Evolutionary conservation across 2,888 invertebrate genomes (phyloP).

Genomic region (Leptinotarsa haldemani): DNA sequence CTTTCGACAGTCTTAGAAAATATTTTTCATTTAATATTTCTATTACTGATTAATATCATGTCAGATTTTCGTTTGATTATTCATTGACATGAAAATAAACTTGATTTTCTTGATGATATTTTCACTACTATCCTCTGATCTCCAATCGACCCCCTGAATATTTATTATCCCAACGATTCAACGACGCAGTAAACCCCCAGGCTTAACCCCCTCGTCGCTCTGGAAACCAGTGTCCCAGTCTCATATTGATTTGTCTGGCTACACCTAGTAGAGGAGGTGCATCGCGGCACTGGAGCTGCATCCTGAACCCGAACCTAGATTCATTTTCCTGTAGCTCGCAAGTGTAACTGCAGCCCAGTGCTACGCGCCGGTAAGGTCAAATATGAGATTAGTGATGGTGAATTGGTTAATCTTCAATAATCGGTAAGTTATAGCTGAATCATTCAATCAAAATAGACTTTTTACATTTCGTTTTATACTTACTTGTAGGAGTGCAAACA

Average conservation of each 20-base stretch:
- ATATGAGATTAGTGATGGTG: not conserved
- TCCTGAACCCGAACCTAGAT: conserved; percentile 33
- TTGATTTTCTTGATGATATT: not conserved
- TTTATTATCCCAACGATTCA: not conserved
- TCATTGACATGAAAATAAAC: not conserved
- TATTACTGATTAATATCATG: too few species aligned
- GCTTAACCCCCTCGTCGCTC: conserved; percentile 34
- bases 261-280: conserved; percentile 41
- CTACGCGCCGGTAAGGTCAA: conserved; percentile 6
- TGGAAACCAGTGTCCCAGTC: conserved; percentile 44
- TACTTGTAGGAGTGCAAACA: too few species aligned
- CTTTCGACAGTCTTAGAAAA: not conserved
- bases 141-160: not conserved
- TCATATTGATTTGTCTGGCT: conserved; percentile 46
- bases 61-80: too few species aligned
- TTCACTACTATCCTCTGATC: not conserved
- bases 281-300: conserved; percentile 39
- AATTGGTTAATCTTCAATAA: not conserved
- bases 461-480: too few species aligned
- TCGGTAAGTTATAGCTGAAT: not conserved
- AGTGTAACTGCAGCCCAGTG: conserved; percentile 39
- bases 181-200: conserved; percentile 28
- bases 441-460: not conserved
- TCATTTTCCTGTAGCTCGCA: conserved; percentile 43
- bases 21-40: not conserved